phyloP scores from a whole-genome alignment of 2,797 vertebrate genomes.

The Paedocypris micromegethes region DNA sequence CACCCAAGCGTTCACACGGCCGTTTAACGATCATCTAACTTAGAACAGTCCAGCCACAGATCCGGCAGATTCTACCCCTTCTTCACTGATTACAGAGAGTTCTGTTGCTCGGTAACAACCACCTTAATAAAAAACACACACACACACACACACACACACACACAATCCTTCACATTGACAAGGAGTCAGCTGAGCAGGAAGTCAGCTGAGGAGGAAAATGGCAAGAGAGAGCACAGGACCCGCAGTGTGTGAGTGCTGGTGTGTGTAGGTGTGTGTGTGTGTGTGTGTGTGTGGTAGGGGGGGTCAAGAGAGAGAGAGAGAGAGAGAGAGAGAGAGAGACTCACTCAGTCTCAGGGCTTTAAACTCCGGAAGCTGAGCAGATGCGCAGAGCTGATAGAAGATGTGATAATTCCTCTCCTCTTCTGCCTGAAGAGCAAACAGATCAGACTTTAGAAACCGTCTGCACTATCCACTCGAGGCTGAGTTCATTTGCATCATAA shows the following conservation, averaged over 20 bases:
- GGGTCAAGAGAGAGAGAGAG: conserved; percentile 19
- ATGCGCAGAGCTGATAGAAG: conserved; percentile 98
- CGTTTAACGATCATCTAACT: too few species aligned
- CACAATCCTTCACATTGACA: conserved; percentile 51
- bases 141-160: conserved; percentile 6
- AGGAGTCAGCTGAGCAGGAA: conserved; percentile 57
- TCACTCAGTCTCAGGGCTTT: conserved; percentile 84
- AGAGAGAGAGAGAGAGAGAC: conserved; percentile 32
- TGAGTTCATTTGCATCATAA: too few species aligned
- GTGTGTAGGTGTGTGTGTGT: conserved; percentile 29
- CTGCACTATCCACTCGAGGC: neutral
- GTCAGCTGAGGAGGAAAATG: conserved; percentile 51
- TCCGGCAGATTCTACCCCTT: conserved; percentile 16
- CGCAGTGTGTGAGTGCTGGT: conserved; percentile 45
- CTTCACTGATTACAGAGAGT: conserved; percentile 47
- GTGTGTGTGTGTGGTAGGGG: conserved; percentile 26
- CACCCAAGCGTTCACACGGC: neutral
- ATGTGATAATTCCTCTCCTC: conserved; percentile 98
- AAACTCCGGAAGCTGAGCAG: conserved; percentile 84
- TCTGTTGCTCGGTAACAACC: conserved; percentile 63
- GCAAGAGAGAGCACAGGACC: conserved; percentile 45
- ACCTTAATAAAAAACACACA: conserved; percentile 20
- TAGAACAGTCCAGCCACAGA: neutral
- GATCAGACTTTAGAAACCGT: neutral
- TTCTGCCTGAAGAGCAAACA: conserved; percentile 78